These are phyloP conservation scores for Apteryx mantelli DNA, from an alignment of 2,113 vertebrate species.

Conservation along the genomic window DNA sequence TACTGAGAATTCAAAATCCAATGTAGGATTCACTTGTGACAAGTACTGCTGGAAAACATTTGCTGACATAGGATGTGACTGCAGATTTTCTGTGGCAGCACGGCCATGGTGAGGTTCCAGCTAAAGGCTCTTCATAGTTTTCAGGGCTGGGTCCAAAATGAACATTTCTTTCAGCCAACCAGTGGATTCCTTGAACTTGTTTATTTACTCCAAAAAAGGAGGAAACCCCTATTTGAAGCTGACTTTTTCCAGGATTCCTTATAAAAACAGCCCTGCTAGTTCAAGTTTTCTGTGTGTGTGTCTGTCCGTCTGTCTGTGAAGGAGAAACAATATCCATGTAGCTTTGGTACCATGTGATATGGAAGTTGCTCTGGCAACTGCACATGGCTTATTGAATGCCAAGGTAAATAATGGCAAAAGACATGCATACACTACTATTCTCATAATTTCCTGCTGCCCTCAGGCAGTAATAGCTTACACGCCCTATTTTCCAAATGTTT, in stretches of 20 bases:
- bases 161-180: not conserved
- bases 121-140: not conserved
- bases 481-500: conserved; percentile 74
- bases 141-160: not conserved
- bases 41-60: not conserved
- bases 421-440: conserved; percentile 47
- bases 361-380: conserved; percentile 53
- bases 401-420: conserved; percentile 72
- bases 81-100: not conserved
- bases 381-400: conserved; percentile 24
- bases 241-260: not conserved
- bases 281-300: not conserved
- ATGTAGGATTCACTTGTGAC: not conserved
- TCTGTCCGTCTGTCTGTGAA: not conserved
- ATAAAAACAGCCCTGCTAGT: not conserved
- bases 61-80: not conserved
- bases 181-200: not conserved
- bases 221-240: not conserved
- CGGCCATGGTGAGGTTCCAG: not conserved
- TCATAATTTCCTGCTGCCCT: conserved; percentile 71
- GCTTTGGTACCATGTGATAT: not conserved
- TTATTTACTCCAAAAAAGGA: not conserved
- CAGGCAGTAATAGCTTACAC: conserved; percentile 71
- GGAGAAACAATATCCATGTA: not conserved
- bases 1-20: not conserved